These are phyloP conservation scores for Gymnogyps californianus DNA, from an alignment of 2,113 vertebrate species.

Conservation along the genomic window DNA sequence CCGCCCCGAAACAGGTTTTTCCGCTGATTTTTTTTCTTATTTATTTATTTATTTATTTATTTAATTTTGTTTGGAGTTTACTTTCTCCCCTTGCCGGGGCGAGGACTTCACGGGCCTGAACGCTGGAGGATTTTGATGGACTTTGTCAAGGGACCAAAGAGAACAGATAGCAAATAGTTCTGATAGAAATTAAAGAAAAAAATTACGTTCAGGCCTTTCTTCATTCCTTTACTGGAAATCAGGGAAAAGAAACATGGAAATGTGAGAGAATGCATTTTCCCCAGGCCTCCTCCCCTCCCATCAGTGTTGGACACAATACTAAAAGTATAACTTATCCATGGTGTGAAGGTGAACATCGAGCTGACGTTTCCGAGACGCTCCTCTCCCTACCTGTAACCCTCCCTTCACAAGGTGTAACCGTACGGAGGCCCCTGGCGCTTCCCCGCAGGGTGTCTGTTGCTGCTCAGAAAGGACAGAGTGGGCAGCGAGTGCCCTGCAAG, in stretches of 20 bases:
- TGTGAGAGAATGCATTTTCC: not conserved
- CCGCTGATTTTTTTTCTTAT: rapidly evolving
- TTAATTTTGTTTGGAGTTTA: not conserved
- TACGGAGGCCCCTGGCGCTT: rapidly evolving
- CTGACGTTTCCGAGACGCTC: not conserved
- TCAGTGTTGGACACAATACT: too few species aligned
- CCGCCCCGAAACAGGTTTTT: not conserved
- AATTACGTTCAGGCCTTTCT: not conserved
- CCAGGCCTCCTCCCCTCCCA: rapidly evolving
- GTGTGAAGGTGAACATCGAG: rapidly evolving
- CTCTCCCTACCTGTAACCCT: rapidly evolving
- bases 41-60: too few species aligned
- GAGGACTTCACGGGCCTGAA: not conserved
- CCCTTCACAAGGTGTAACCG: rapidly evolving
- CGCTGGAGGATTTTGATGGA: not conserved
- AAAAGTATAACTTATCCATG: rapidly evolving
- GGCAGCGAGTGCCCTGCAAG: rapidly evolving
- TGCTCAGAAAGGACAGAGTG: rapidly evolving
- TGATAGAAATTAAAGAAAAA: not conserved
- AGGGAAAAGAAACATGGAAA: too few species aligned
- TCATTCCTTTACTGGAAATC: not conserved
- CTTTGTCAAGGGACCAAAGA: not conserved
- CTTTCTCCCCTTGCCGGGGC: not conserved
- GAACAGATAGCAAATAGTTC: not conserved
- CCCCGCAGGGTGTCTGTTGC: rapidly evolving